phyloP scores from a whole-genome alignment of 2,797 vertebrate species.

The Liasis olivaceus region DNA sequence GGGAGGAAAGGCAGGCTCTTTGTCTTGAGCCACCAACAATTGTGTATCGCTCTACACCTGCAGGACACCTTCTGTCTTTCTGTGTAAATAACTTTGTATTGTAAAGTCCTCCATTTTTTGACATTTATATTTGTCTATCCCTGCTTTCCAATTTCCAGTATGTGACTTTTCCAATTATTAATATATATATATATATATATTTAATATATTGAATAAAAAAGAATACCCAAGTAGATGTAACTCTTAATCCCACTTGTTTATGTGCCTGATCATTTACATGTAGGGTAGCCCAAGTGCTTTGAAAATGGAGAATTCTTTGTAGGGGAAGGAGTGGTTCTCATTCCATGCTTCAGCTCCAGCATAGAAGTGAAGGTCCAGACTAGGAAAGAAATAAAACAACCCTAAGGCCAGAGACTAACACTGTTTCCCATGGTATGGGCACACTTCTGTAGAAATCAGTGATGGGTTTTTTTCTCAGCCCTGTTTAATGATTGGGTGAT shows the following conservation, averaged over 20 bases:
- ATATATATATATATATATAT: conserved; percentile 61
- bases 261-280: conserved; percentile 2
- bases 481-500: not conserved
- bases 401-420: not conserved
- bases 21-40: not conserved
- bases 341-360: not conserved
- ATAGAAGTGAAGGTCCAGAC: not conserved
- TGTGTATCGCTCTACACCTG: not conserved
- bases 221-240: conserved; percentile 68
- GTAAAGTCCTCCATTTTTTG: conserved; percentile 67
- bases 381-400: not conserved
- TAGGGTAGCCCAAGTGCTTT: not conserved
- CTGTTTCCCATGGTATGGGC: not conserved
- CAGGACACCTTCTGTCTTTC: conserved; percentile 45
- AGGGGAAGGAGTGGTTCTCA: too few species aligned
- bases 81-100: conserved; percentile 75
- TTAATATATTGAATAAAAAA: conserved; percentile 66
- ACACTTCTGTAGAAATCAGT: not conserved
- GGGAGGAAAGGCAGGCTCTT: not conserved
- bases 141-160: conserved; percentile 73
- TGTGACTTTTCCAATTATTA: conserved; percentile 72
- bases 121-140: conserved; percentile 78
- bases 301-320: not conserved
- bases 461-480: not conserved
- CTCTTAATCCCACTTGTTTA: conserved; percentile 13